Base-by-base conservation (phyloP, 2,888 invertebrate genomes). In the Dasypogon diadema region DNA sequence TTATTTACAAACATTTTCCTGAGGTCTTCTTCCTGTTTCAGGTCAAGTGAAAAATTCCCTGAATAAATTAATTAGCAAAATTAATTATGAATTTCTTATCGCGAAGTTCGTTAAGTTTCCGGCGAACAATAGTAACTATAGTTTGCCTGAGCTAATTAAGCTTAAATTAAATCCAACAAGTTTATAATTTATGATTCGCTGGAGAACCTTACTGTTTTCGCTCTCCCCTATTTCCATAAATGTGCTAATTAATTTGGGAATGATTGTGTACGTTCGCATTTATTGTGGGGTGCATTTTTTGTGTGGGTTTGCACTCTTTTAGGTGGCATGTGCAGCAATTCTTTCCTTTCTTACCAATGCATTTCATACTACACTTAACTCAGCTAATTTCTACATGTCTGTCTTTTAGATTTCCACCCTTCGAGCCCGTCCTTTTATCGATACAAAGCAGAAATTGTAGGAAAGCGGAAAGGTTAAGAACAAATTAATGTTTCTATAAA, bases 401-500 rank as follows among this genome's bases (percentile, higher is more conserved):
- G 6, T 2, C 3, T 42, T 42, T 42, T 2, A 12, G n/a, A 6
- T 42, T 12, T 12, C 3, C 3, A 2, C 42, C 42, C n/a, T 3
- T 42, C n/a, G 2, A n/a, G n/a, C n/a, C 3, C n/a, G n/a, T 12
- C n/a, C 12, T 12, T 12, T 3, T 42, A 3, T 42, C 42, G 3
- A 16, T 51, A 51, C 12, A 51, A 18, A 21, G 18, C 5, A n/a
- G 5, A 18, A 51, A 16, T 51, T 51, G 51, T 51, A 48, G 4
- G 42, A 16, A 12, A 51, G 16, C 18, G 18, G 18, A 51, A 51
- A 18, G 18, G 51, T 51, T 51, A 51, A 51, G 18, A 51, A 18
- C 51, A 51, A 51, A 51, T 51, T 51, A 51, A 51, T 51, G 51
- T 51, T 51, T 18, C n/a, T 51, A 18, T 51, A 51, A 14, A 51